Conservation (phyloP, 2,113 vertebrate genomes). For the Pyrgilauda ruficollis region DNA sequence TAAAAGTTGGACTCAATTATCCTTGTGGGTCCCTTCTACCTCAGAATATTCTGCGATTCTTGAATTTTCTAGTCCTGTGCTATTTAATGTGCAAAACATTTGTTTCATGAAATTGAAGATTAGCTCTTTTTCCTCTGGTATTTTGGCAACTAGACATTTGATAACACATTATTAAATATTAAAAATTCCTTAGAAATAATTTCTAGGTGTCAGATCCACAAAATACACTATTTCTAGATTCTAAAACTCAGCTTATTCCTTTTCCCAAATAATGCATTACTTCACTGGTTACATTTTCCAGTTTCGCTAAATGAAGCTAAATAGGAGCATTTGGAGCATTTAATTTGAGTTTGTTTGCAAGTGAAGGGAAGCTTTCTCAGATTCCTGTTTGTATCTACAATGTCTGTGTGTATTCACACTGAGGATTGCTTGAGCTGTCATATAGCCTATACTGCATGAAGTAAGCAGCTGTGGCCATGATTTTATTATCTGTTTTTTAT, state of each 20-base stretch:
- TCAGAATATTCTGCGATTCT: background rate
- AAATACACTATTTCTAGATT: background rate
- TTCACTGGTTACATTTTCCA: background rate
- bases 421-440: background rate
- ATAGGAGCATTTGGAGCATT: background rate
- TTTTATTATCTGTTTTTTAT: background rate
- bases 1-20: background rate
- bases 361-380: background rate
- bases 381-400: background rate
- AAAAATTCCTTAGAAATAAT: background rate
- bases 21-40: background rate
- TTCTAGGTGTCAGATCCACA: background rate
- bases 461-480: background rate
- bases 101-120: background rate
- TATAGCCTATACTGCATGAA: background rate
- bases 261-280: background rate
- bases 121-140: background rate
- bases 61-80: background rate
- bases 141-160: background rate
- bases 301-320: background rate
- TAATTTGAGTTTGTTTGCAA: background rate
- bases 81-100: background rate
- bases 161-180: background rate
- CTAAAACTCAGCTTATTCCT: background rate
- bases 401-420: background rate